Base-by-base conservation (phyloP, 2,888 invertebrate species). In the Branchipolynoe longqiensis region DNA sequence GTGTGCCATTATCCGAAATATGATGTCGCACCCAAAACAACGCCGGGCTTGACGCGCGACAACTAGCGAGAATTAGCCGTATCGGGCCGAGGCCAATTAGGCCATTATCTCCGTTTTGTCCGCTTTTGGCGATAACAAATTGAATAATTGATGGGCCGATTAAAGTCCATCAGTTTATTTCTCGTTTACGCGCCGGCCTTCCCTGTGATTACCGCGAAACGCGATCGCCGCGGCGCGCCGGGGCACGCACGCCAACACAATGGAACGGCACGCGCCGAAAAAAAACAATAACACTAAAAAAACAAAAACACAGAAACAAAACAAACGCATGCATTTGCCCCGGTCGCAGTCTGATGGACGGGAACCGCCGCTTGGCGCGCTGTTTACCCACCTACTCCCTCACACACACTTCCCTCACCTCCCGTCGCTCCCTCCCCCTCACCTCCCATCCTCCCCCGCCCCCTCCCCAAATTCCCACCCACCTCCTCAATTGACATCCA, bases 81-180 rank as follows among this genome's bases (percentile, higher is more conserved):
- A 69, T 69, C 69, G 38, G 69, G 36, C 36, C 14, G 12, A 3
- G 38, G 14, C 69, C 69, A 69, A 69, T 69, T 69, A 69, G 69
- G 69, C 69, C 69, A 69, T 69, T 69, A 69, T 69, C 69, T 69
- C 69, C 69, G 38, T 69, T 69, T 69, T 69, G 69, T 69, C 38
- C 69, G 36, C 69, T 69, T 69, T 69, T 69, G 69, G 69, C 38
- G 69, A 69, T 69, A 69, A 69, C 69, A 69, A 69, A 69, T 69
- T 69, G 69, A 69, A 69, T 69, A 69, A 69, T 69, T 69, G 69
- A 69, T 69, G 69, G 69, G 69, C 36, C 69, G 69, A 69, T 69
- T 69, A 69, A 69, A 69, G 69, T 69, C 69, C 69, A 69, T 69
- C 69, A 69, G 69, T 69, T 69, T 69, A 69, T 69, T 69, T 69